A percentile compares a stretch with the other conserved stretches of the same genome.
Evolutionary conservation across 2,888 invertebrate genomes (phyloP).

Genomic region (Agonopterix alstromeriana): DNA sequence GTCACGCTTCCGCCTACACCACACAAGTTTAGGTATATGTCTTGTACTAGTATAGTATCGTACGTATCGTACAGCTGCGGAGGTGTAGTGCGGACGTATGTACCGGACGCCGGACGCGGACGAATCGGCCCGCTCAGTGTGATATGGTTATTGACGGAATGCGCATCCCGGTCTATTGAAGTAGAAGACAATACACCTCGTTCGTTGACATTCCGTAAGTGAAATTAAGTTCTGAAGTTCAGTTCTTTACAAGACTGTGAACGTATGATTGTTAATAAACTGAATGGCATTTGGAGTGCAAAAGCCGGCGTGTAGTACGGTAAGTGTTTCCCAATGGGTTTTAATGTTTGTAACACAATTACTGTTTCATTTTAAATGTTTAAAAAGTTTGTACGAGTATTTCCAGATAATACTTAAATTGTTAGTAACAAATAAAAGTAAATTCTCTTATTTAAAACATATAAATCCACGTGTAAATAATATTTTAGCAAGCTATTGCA

Average conservation of each 20-base stretch:
- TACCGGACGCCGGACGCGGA: constrained; percentile 1
- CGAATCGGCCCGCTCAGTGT: neutral
- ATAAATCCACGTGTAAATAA: too few species aligned
- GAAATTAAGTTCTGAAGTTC: constrained; percentile 1
- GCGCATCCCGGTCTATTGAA: neutral
- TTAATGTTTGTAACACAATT: too few species aligned
- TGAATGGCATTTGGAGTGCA: neutral
- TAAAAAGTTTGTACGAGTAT: too few species aligned
- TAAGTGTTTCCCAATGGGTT: neutral
- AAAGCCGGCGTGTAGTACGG: neutral
- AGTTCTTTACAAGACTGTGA: neutral
- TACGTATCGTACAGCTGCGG: neutral
- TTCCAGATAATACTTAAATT: too few species aligned
- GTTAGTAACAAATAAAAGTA: too few species aligned
- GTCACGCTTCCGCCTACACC: neutral
- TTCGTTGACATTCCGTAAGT: constrained; percentile 5
- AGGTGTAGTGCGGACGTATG: constrained; percentile 3
- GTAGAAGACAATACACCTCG: neutral
- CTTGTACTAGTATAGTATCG: neutral
- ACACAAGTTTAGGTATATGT: neutral
- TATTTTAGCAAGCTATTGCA: too few species aligned
- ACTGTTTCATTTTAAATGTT: too few species aligned
- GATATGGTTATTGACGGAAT: constrained; percentile 7
- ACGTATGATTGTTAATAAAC: neutral
- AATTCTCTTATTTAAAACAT: too few species aligned